Percentiles rank a stretch among this genome's conserved stretches.
Evolutionary conservation across 2,888 invertebrate species (phyloP).

Genomic region (Criorhina ranunculi): DNA sequence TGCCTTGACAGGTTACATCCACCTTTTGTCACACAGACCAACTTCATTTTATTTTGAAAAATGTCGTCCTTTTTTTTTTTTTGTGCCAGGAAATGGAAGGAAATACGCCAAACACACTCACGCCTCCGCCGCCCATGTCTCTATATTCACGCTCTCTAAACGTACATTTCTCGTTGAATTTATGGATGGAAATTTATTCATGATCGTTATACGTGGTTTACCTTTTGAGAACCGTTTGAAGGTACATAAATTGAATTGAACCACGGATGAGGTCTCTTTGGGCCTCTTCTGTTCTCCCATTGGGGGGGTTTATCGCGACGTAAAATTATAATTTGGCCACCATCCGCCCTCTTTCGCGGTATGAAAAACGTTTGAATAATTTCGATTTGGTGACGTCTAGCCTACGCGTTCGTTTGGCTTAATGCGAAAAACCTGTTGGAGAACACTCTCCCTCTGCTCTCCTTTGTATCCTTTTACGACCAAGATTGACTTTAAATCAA

Average conservation of each 20-base stretch:
- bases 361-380: constrained; percentile 44
- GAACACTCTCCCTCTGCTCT: background rate
- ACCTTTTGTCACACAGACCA: constrained; percentile 29
- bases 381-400: constrained; percentile 30
- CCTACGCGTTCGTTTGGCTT: background rate
- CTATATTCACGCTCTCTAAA: background rate
- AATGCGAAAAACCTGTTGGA: constrained; percentile 44
- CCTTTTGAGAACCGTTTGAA: constrained; percentile 20
- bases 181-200: constrained; percentile 67
- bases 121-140: background rate
- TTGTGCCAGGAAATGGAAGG: constrained; percentile 1
- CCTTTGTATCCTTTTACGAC: background rate
- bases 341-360: background rate
- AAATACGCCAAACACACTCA: constrained; percentile 9
- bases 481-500: constrained; percentile 41
- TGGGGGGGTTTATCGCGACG: constrained; percentile 18
- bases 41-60: background rate
- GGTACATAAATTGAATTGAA: constrained; percentile 48
- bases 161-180: constrained; percentile 23
- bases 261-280: constrained; percentile 18
- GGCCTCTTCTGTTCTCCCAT: background rate
- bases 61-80: background rate
- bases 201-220: constrained; percentile 43
- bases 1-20: constrained; percentile 15
- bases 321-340: constrained; percentile 50